Evolutionary conservation across 2,113 vertebrate genomes (phyloP), one percentile per base, ranked within the genome.

Genomic region (Sinocyclocheilus anophthalmus): DNA sequence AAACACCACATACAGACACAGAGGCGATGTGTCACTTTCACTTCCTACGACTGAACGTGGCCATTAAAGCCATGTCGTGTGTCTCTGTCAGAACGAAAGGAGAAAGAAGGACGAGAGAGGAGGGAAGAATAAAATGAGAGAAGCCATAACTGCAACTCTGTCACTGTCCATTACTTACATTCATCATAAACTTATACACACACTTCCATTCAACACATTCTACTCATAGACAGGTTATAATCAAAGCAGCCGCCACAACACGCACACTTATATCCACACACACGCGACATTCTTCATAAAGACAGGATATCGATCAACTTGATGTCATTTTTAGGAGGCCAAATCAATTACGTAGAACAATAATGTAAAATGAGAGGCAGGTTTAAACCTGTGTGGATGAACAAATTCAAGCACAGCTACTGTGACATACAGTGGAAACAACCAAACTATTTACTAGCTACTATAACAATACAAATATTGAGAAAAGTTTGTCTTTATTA

Each of bases 291-390:
- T 84, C 26, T 72, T 39, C 89, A 76, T 89, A 83, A 88, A 83
- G 86, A 80, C 84, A 89, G 78, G 87, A 89, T 89, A 94, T 94
- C 86, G 86, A 92, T 94, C 93, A 93, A 84, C 26, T 88, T 91
- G 92, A 93, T 91, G 91, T 91, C 92, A 92, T 92, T 93, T 37
- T 93, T 91, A 92, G 89, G 76, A 85, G 80, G 86, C 85, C 79
- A 85, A 87, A 94, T 93, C 91, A 89, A 93, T 93, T 92, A 37
- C 33, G 90, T 90, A 53, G 33, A 37, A 45, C 42, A 91, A 92
- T 90, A 91, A 92, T 91, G 91, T 91, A 85, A 81, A 67, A 88
- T 59, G 33, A 9, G 87, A 78, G 84, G 87, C 84, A 84, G 80
- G 85, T 72, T 84, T 72, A 72, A 81, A 59, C 86, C 57, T 84